These are phyloP conservation scores for Phenganax marumi DNA, from an alignment of 92 coral and sea anemone species.

Conservation along the genomic window DNA sequence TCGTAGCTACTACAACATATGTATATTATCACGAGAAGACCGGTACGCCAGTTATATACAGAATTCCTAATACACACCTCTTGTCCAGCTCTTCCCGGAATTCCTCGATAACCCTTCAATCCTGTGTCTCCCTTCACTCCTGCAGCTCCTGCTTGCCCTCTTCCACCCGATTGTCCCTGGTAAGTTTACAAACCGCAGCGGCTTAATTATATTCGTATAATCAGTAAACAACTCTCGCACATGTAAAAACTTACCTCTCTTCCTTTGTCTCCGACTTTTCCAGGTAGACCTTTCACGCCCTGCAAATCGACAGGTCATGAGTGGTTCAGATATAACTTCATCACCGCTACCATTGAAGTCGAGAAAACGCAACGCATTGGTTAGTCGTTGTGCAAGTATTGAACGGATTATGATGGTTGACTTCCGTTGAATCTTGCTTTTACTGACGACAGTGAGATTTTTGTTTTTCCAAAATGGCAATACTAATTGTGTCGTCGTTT, in stretches of 20 bases:
- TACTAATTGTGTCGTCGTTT: background rate
- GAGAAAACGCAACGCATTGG: too few species aligned
- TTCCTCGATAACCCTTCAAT: slow-evolving; percentile 9
- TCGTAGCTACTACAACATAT: too few species aligned
- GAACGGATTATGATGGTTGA: too few species aligned
- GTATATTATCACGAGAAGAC: too few species aligned
- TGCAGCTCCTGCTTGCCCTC: background rate
- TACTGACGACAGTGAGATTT: background rate
- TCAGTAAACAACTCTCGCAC: background rate
- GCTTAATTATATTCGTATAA: background rate
- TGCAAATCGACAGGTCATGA: background rate
- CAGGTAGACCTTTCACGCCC: background rate
- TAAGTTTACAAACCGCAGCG: background rate
- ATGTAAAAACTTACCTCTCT: background rate
- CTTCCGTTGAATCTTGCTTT: too few species aligned
- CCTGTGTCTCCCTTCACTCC: slow-evolving; percentile 2
- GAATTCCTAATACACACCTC: background rate
- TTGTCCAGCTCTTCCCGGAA: background rate
- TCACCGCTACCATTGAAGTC: too few species aligned
- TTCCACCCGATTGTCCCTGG: background rate
- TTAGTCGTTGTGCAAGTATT: too few species aligned
- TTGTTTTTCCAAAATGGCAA: too few species aligned
- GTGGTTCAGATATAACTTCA: too few species aligned
- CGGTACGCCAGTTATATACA: too few species aligned
- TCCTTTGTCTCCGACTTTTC: slow-evolving; percentile 1